Base-by-base conservation (phyloP, 2,888 invertebrate genomes). In the Eumerus sabulonum region DNA sequence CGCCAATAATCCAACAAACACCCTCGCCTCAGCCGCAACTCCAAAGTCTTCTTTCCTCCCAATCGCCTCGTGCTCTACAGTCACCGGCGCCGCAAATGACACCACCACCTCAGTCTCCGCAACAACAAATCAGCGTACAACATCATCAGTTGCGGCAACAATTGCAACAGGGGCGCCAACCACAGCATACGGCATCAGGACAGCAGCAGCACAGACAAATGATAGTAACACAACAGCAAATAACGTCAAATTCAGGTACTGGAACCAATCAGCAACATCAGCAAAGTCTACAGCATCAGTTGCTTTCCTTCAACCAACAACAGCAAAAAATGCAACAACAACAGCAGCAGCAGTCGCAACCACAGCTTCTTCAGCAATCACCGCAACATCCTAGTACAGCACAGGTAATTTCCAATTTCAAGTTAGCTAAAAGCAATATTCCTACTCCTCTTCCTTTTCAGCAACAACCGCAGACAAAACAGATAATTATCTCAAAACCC, bases 61-160 rank as follows among this genome's bases (percentile, higher is more conserved):
- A 86, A 67, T 88, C 88, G 0, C 87, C 89, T 0, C 84, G 87
- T 1, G 86, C 88, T 51, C 64, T 87, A 19, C 88, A 88, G 56
- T 88, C 88, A 1, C 88, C 89, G n/a, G 88, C 87, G 1, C 88
- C 88, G 0, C 89, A 88, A 83, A 88, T 88, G 88, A 88, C 89
- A 0, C 88, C 88, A 1, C 89, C 88, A 7, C 89, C 88, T 1
- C 88, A 86, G 0, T 86, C 88, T 0, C 87, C 88, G 0, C 88
- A 86, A 50, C 85, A 84, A 27, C 82, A 82, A 44, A 76, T 84
- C 17, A 50, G 82, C 1, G 83, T 82, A 9, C 86, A 85, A 56
- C 86, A 85, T 57, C 79, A 79, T 51, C 88, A 87, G 63, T 82
- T 88, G 54, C 85, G 89, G 0, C 88, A 88, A 51, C 87, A 86